phyloP scores from a whole-genome alignment of 2,888 invertebrate genomes.

The Alviniconcha strummeri region DNA sequence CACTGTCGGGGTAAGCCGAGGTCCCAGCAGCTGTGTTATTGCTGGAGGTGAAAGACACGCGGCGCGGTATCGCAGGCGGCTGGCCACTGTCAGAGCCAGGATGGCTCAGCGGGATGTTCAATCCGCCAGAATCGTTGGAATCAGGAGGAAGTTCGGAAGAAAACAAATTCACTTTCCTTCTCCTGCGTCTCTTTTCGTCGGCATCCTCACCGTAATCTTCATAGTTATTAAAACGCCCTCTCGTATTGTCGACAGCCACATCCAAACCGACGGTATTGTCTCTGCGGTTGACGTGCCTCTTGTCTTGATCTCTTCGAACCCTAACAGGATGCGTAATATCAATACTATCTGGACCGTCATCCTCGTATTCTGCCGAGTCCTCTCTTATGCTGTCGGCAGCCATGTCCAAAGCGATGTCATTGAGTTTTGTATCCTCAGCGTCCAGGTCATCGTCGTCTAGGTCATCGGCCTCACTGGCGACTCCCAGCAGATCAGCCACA shows the following conservation, averaged over 20 bases:
- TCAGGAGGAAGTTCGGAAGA: background rate
- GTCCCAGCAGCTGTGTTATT: no score
- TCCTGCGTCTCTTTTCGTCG: background rate
- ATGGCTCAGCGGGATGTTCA: background rate
- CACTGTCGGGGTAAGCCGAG: no score
- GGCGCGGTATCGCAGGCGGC: no score
- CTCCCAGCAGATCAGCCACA: background rate
- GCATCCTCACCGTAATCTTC: no score
- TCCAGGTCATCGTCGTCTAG: background rate
- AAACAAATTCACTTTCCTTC: background rate
- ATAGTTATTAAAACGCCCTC: no score
- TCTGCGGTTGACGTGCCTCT: no score
- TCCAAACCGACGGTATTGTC: no score
- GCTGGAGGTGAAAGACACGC: no score
- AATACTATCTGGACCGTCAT: background rate
- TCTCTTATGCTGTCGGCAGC: constrained; percentile 11
- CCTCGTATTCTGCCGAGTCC: background rate
- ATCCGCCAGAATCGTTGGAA: background rate
- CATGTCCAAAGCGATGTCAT: constrained; percentile 20
- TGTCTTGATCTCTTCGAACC: no score
- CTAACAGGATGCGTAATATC: no score
- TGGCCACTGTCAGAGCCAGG: background rate
- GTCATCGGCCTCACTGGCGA: background rate
- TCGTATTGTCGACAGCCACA: no score
- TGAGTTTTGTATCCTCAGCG: constrained; percentile 7